Base-by-base conservation (phyloP, 2,888 invertebrate species). In the Cinara cedri region DNA sequence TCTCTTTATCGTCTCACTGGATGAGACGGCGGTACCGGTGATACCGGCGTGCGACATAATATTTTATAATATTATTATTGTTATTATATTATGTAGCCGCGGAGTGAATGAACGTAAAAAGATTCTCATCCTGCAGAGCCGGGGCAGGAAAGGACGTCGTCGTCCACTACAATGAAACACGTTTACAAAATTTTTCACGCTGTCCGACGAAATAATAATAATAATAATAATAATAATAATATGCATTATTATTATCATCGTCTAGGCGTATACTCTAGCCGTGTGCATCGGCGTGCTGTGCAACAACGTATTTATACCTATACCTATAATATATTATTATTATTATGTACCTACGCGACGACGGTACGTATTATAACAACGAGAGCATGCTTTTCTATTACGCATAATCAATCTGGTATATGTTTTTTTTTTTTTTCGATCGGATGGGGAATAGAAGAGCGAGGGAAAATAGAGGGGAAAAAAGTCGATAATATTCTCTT, bases 141-240 rank as follows among this genome's bases (percentile, higher is more conserved):
- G 21, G 42, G 14, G 60, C 26, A 68, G 68, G 44, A 55, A 54
- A 54, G 8, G 55, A 34, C 51, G 24, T 11, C 11, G 24, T 16
- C 49, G 49, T 26, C 24, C 46, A 60, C 19, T 63, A 76, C 76
- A 76, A 76, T 76, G 76, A 68, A 76, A 76, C 76, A 76, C 76
- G 76, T 76, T 76, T 76, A 76, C 66, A 34, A 75, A 76, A 76
- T 76, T 76, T 76, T 76, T 76, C 76, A 76, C 76, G 76, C 76
- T 68, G 57, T 68, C 76, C 76, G 21, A 34, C 34, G n/a, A 16
- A 55, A 65, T 65, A 74, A 76, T 72, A 62, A 34, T 26, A 51
- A 70, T 16, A 42, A 42, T 16, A 42, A 42, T 71, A 71, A 72
- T 57, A 72, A 44, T 78, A 60, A 78, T 78, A 68, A 78, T 51